Percentiles rank a stretch among this genome's conserved stretches.
Conservation (phyloP, 2,888 invertebrate species). For the Cenopis cana region DNA sequence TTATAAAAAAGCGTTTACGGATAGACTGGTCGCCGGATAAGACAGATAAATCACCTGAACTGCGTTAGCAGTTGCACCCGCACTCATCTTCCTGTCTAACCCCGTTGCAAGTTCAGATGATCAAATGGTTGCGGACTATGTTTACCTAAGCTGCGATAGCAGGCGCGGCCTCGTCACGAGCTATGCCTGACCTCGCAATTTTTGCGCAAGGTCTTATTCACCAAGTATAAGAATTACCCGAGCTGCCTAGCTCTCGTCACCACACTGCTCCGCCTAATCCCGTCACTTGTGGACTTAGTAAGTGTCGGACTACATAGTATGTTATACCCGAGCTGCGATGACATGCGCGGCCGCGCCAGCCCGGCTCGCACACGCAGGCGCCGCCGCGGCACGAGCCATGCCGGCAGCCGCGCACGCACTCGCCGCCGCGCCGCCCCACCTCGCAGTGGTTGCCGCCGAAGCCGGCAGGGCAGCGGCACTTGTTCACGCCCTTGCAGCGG, state of each 20-base stretch:
- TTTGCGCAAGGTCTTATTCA: background rate
- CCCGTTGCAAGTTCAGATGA: too few species aligned
- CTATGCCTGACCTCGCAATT: too few species aligned
- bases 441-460: constrained; percentile 96
- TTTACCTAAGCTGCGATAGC: too few species aligned
- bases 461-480: constrained; percentile 94
- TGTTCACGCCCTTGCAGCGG: constrained; percentile 94
- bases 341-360: constrained; percentile 93
- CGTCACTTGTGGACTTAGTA: too few species aligned
- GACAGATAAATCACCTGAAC: too few species aligned
- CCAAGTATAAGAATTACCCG: background rate
- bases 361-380: constrained; percentile 91
- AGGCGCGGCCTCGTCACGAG: too few species aligned
- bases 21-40: too few species aligned
- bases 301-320: background rate
- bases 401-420: constrained; percentile 90
- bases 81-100: too few species aligned
- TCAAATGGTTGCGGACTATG: too few species aligned
- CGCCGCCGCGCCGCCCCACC: constrained; percentile 91
- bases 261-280: too few species aligned
- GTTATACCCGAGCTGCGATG: constrained; percentile 89
- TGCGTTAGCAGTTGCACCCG: too few species aligned
- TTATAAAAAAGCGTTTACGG: too few species aligned
- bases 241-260: background rate
- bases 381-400: constrained; percentile 91